Evolutionary conservation across 2,113 vertebrate species (phyloP).

Genomic region (Hirundichthys speculiger): DNA sequence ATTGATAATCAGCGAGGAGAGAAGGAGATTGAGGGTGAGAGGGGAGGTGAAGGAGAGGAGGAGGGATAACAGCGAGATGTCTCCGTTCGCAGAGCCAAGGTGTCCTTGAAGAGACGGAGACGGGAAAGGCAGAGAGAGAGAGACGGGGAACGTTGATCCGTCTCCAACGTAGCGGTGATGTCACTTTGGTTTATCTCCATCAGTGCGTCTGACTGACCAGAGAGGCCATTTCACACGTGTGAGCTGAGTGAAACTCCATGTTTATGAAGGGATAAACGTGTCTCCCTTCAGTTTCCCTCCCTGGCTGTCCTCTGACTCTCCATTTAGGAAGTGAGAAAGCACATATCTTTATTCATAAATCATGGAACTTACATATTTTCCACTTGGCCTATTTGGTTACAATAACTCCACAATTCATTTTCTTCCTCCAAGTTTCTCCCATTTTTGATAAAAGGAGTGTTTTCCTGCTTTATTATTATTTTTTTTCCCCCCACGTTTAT

Average conservation of each 20-base stretch:
- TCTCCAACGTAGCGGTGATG: constrained; percentile 59
- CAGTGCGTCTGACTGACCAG: constrained; percentile 53
- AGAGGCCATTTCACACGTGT: constrained; percentile 43
- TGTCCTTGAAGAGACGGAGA: constrained; percentile 48
- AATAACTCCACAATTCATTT: constrained; percentile 44
- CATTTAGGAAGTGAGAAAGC: constrained; percentile 59
- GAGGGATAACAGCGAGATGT: constrained; percentile 28
- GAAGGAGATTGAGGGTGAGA: constrained; percentile 29
- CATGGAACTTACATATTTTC: constrained; percentile 67
- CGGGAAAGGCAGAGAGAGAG: constrained; percentile 22
- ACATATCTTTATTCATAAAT: constrained; percentile 76
- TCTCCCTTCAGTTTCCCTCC: constrained; percentile 20
- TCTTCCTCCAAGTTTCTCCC: constrained; percentile 12
- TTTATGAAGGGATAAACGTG: constrained; percentile 65
- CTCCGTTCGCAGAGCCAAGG: constrained; percentile 47
- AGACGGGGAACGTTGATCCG: constrained; percentile 47
- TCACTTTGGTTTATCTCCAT: constrained; percentile 74
- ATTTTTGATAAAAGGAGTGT: not conserved
- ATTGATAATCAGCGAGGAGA: constrained; percentile 66
- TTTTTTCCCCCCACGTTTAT: not conserved
- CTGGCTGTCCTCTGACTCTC: constrained; percentile 28
- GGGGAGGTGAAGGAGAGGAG: constrained; percentile 15
- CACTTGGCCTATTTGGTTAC: constrained; percentile 66
- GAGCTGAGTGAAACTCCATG: constrained; percentile 75
- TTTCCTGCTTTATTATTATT: not conserved